A percentile compares a stretch with the other conserved stretches of the same genome.
Evolutionary conservation across 2,888 invertebrate species (phyloP).

Genomic region (Acronicta leporina): DNA sequence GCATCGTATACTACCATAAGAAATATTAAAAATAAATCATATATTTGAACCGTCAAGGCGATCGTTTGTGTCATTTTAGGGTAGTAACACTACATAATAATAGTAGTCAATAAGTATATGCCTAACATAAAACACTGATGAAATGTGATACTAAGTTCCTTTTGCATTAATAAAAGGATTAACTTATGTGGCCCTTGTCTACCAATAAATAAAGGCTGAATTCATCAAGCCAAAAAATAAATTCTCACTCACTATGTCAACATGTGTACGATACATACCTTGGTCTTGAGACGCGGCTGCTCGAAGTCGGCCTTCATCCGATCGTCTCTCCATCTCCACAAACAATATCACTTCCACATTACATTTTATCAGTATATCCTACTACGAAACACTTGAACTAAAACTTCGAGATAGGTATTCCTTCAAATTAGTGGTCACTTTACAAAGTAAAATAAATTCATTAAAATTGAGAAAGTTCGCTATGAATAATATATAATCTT

Average conservation of each 20-base stretch:
- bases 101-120: no score
- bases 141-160: no score
- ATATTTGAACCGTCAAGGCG: not conserved
- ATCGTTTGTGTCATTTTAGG: not conserved
- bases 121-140: no score
- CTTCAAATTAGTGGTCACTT: conserved; percentile 43
- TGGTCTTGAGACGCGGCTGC: conserved; percentile 78
- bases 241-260: not conserved
- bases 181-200: no score
- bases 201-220: no score
- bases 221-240: no score
- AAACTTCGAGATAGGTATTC: conserved; percentile 18
- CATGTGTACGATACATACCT: conserved; percentile 64
- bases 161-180: no score
- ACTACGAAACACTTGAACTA: conserved; percentile 40
- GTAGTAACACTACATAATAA: no score
- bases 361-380: conserved; percentile 63
- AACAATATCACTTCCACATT: conserved; percentile 69
- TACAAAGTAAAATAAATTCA: conserved; percentile 3
- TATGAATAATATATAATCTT: conserved; percentile 34
- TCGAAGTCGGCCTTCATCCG: conserved; percentile 78
- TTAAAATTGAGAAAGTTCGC: conserved; percentile 12
- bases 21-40: not conserved
- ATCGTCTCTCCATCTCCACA: conserved; percentile 82
- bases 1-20: not conserved